These are phyloP conservation scores for Eulacestoma nigropectus DNA, from an alignment of 2,113 vertebrate species.

Conservation along the genomic window DNA sequence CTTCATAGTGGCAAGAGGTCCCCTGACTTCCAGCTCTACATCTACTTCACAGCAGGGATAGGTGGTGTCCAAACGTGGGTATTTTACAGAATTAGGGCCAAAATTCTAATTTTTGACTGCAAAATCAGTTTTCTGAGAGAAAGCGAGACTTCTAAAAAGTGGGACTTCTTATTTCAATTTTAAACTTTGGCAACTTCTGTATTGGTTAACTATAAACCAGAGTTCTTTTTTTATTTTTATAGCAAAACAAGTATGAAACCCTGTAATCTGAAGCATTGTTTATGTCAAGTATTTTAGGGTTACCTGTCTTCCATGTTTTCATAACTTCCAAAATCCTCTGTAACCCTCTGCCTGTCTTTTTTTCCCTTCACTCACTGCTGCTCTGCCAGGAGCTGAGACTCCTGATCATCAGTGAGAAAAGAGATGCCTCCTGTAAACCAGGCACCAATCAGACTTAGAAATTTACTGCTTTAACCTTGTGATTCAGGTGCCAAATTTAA, in stretches of 20 bases:
- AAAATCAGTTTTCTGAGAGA: not conserved
- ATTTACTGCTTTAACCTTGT: conserved; percentile 38
- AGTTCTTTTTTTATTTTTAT: not conserved
- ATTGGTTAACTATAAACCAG: not conserved
- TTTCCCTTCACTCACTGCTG: not conserved
- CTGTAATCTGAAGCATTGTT: not conserved
- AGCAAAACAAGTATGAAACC: not conserved
- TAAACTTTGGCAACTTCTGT: not conserved
- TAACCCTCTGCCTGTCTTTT: not conserved
- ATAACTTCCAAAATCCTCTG: not conserved
- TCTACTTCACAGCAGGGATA: not conserved
- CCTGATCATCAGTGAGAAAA: not conserved
- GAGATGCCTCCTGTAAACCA: conserved; percentile 2
- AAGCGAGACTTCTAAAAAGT: not conserved
- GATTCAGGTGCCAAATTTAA: conserved; percentile 43
- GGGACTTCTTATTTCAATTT: not conserved
- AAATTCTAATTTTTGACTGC: not conserved
- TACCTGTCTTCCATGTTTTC: not conserved
- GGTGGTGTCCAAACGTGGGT: accelerated
- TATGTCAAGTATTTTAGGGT: not conserved
- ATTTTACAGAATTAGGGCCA: not conserved
- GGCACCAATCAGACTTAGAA: not conserved
- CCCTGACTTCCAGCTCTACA: not conserved
- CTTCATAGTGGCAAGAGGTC: not conserved
- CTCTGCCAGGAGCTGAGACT: not conserved